phyloP scores from a whole-genome alignment of 1,140 invertebrate genomes.

The Chironomus striatipennis region DNA sequence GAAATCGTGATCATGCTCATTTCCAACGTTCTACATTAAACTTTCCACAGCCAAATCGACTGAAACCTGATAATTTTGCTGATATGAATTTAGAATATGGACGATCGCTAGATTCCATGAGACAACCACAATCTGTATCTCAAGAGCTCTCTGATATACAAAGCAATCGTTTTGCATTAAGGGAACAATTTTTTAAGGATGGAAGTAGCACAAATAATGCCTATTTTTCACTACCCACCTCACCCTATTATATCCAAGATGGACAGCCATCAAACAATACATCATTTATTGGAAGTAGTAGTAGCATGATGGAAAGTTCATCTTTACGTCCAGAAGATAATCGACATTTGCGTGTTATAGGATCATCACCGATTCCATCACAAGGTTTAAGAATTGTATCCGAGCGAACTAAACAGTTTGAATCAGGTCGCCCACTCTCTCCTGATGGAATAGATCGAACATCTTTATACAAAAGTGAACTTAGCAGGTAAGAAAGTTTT shows the following conservation, averaged over 20 bases:
- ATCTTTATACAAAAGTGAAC: slow-evolving; percentile 60
- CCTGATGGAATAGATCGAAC: slow-evolving; percentile 50
- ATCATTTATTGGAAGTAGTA: slow-evolving; percentile 27
- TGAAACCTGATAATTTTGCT: slow-evolving; percentile 59
- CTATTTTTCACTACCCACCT: slow-evolving; percentile 19
- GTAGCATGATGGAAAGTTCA: slow-evolving; percentile 1
- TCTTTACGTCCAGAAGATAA: neutral
- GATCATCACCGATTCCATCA: slow-evolving; percentile 37
- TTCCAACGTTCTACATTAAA: slow-evolving; percentile 46
- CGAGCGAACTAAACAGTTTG: slow-evolving; percentile 63
- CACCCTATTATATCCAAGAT: slow-evolving; percentile 18
- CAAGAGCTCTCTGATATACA: neutral
- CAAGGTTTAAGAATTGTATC: slow-evolving; percentile 42
- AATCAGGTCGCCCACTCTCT: slow-evolving; percentile 49
- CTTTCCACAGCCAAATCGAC: slow-evolving; percentile 64
- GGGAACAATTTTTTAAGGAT: slow-evolving; percentile 20
- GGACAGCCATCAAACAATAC: slow-evolving; percentile 35
- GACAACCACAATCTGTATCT: slow-evolving; percentile 27
- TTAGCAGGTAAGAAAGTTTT: slow-evolving; percentile 44
- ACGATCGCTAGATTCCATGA: slow-evolving; percentile 26
- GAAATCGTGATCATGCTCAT: slow-evolving; percentile 30
- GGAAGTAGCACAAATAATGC: slow-evolving; percentile 2
- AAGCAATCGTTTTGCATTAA: slow-evolving; percentile 10
- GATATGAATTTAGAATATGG: slow-evolving; percentile 40
- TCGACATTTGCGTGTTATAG: slow-evolving; percentile 35